Evolutionary conservation across 2,888 invertebrate species (phyloP).

Genomic region (Cancer borealis): DNA sequence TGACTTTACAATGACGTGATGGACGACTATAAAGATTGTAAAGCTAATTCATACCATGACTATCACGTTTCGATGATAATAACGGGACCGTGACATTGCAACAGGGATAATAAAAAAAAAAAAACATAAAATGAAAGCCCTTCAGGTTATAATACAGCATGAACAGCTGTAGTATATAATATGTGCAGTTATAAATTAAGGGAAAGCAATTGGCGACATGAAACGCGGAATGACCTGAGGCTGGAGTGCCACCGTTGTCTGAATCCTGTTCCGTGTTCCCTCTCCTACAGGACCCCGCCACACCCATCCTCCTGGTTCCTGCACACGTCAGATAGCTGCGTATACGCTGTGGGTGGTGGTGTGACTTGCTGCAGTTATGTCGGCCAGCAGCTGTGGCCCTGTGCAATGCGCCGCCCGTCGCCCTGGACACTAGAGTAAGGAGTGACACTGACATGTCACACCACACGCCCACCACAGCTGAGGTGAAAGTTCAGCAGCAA

Average conservation of each 20-base stretch:
- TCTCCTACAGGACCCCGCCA: slow-evolving; percentile 63
- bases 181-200: background rate
- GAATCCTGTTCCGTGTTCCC: slow-evolving; percentile 42
- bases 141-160: background rate
- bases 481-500: slow-evolving; percentile 52
- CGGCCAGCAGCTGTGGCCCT: slow-evolving; percentile 8
- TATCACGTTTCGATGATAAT: background rate
- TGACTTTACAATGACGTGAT: background rate
- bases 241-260: background rate
- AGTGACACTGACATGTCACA: slow-evolving; percentile 49
- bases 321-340: background rate
- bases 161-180: background rate
- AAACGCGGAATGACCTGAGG: background rate
- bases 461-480: background rate
- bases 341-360: background rate
- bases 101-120: background rate
- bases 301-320: slow-evolving; percentile 57
- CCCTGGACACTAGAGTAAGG: slow-evolving; percentile 47
- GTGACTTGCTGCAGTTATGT: background rate
- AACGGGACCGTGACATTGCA: background rate
- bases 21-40: background rate
- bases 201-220: background rate
- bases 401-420: background rate
- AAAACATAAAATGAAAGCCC: background rate
- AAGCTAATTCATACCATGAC: background rate